Evolutionary conservation across 2,797 vertebrate species (phyloP).

Genomic region (Neomorphus geoffroyi): DNA sequence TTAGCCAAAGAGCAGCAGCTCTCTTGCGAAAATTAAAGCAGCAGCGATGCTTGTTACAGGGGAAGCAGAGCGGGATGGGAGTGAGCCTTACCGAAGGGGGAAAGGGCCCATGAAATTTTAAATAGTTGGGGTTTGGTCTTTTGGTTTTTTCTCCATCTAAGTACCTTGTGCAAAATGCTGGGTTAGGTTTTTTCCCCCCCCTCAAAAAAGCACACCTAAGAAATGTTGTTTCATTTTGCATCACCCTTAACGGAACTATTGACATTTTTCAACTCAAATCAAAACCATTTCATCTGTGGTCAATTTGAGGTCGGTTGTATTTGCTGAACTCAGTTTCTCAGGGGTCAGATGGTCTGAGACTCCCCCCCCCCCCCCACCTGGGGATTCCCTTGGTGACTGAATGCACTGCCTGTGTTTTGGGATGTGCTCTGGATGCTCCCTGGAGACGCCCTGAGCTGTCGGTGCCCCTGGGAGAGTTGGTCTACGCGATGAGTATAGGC

Average conservation of each 20-base stretch:
- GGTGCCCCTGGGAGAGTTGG: not conserved
- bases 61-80: not conserved
- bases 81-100: not conserved
- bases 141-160: not conserved
- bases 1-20: conserved; percentile 20
- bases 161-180: not conserved
- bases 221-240: not conserved
- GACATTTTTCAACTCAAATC: not conserved
- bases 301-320: not conserved
- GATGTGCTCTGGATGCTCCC: not conserved
- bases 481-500: not conserved
- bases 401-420: not conserved
- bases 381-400: not conserved
- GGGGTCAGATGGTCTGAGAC: not conserved
- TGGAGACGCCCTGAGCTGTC: not conserved
- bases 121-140: not conserved
- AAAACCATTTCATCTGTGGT: not conserved
- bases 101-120: not conserved
- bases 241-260: conserved; percentile 3
- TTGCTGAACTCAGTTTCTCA: not conserved
- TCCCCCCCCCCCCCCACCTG: not conserved
- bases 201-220: not conserved
- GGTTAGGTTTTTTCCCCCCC: not conserved
- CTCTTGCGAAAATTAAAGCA: not conserved
- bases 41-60: not conserved